A percentile compares a stretch with the other conserved stretches of the same genome.
phyloP scores from a whole-genome alignment of 2,888 invertebrate genomes.

The Cantharis flavilabris region DNA sequence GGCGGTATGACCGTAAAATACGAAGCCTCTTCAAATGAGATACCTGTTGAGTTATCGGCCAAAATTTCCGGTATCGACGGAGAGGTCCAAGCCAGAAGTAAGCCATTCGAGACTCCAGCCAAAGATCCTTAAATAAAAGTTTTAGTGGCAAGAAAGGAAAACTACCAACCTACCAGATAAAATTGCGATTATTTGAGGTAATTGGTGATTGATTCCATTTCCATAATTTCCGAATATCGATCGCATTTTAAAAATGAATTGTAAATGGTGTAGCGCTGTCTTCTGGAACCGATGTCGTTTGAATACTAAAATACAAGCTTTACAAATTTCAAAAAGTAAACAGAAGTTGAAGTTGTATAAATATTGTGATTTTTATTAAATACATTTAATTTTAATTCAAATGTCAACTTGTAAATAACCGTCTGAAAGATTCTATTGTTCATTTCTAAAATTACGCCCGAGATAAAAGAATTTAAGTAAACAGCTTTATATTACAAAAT shows the following conservation, averaged over 20 bases:
- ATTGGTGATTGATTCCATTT: neutral
- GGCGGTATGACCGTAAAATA: constrained; percentile 37
- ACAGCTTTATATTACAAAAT: neutral
- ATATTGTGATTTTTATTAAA: neutral
- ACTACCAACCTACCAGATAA: neutral
- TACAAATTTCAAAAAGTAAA: neutral
- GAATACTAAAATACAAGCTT: neutral
- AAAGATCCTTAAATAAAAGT: constrained; percentile 6
- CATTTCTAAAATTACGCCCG: neutral
- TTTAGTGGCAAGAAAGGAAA: neutral
- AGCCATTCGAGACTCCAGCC: neutral
- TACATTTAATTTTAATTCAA: neutral
- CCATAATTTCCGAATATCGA: neutral
- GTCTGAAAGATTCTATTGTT: neutral
- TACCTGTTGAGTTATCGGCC: constrained; percentile 8
- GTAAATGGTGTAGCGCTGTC: neutral
- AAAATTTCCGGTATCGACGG: constrained; percentile 13
- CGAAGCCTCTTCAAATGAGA: constrained; percentile 33
- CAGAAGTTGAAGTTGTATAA: neutral
- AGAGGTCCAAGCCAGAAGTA: constrained; percentile 13
- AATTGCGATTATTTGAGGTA: constrained; percentile 12
- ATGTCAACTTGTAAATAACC: neutral
- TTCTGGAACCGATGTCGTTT: neutral
- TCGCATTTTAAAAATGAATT: neutral
- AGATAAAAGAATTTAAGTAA: neutral